Evolutionary conservation across 2,113 vertebrate species (phyloP).

Genomic region (Rousettus leschenaultii): DNA sequence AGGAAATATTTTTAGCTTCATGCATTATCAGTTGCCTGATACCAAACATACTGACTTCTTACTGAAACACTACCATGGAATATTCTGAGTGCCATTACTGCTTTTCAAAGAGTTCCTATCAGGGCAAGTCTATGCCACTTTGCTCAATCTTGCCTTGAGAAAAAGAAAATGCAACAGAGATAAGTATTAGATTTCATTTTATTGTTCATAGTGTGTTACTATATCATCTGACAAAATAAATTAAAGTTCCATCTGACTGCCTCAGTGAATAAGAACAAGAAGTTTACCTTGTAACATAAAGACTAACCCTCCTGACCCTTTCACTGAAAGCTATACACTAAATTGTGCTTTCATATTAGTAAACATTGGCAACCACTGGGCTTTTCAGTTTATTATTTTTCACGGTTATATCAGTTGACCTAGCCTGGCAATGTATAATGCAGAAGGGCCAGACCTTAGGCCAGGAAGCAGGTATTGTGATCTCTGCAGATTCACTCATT

Average conservation of each 20-base stretch:
- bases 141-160: background rate
- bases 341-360: background rate
- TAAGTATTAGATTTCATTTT: background rate
- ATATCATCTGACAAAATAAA: slow-evolving; percentile 36
- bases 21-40: slow-evolving; percentile 6
- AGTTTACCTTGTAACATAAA: background rate
- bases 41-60: slow-evolving; percentile 1
- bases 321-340: background rate
- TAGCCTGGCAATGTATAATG: background rate
- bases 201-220: slow-evolving; percentile 14
- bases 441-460: background rate
- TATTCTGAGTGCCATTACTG: background rate
- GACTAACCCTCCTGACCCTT: background rate
- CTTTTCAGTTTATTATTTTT: background rate
- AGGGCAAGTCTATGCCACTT: background rate
- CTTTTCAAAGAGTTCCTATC: background rate
- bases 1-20: slow-evolving; percentile 54
- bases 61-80: background rate
- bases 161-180: background rate
- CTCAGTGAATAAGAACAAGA: background rate
- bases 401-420: background rate
- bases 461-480: background rate
- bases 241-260: slow-evolving; percentile 33
- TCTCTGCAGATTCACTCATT: background rate
- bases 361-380: background rate